A percentile compares a stretch with the other conserved stretches of the same genome.
Evolutionary conservation across 2,797 vertebrate species (phyloP).

Genomic region (Chromis chromis): DNA sequence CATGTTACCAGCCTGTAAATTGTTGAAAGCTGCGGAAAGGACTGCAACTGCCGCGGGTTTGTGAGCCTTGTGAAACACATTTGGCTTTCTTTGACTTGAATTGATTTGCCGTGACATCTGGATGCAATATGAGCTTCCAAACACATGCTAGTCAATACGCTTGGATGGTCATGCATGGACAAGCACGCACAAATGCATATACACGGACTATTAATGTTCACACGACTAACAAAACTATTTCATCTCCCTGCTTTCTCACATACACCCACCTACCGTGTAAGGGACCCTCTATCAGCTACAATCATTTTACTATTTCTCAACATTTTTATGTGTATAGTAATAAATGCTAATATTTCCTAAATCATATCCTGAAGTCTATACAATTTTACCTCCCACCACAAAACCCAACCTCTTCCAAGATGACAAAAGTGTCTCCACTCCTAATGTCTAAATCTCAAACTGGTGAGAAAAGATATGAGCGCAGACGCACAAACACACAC

Average conservation of each 20-base stretch:
- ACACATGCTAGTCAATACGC: constrained; percentile 82
- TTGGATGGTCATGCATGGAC: constrained; percentile 58
- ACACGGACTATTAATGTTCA: constrained; percentile 45
- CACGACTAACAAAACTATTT: constrained; percentile 39
- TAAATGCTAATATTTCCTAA: background rate
- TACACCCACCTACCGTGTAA: constrained; percentile 12
- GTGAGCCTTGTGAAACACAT: constrained; percentile 85
- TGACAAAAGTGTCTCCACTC: constrained; percentile 36
- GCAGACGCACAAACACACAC: constrained; percentile 22
- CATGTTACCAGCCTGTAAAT: constrained; percentile 39
- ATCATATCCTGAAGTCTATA: background rate
- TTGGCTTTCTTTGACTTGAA: constrained; percentile 82
- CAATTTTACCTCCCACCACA: background rate
- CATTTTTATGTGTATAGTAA: background rate
- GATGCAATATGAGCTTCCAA: constrained; percentile 84
- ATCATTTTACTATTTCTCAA: background rate
- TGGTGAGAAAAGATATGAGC: constrained; percentile 46
- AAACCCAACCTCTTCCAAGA: background rate
- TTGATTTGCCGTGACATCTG: constrained; percentile 88
- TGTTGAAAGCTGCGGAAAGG: constrained; percentile 62
- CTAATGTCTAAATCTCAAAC: constrained; percentile 22
- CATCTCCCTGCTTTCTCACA: constrained; percentile 2
- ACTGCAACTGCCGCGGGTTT: constrained; percentile 81
- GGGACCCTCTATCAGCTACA: constrained; percentile 4
- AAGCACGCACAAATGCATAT: constrained; percentile 54